These are phyloP conservation scores for Standfussiana lucernea DNA, from an alignment of 2,888 invertebrate genomes.

Conservation along the genomic window DNA sequence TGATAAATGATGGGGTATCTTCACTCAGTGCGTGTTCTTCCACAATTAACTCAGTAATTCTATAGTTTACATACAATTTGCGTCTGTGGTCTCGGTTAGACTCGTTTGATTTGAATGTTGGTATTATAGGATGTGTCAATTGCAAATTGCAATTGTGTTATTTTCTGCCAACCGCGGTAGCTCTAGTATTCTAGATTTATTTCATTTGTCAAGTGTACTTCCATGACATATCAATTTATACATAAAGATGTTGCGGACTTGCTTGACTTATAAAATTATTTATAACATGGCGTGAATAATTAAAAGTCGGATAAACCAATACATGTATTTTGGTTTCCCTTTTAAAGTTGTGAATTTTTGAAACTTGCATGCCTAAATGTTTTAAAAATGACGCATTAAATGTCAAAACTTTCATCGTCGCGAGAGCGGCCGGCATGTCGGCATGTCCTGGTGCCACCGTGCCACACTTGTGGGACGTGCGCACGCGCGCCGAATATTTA, in stretches of 20 bases:
- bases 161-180: constrained; percentile 13
- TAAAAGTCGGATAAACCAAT: neutral
- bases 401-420: constrained; percentile 66
- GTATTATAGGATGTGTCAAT: constrained; percentile 27
- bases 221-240: neutral
- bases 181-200: constrained; percentile 1
- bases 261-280: neutral
- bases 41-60: constrained; percentile 36
- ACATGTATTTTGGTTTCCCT: constrained; percentile 14
- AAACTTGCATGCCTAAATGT: constrained; percentile 3
- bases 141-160: too few species aligned
- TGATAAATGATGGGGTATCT: constrained; percentile 33
- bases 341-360: neutral
- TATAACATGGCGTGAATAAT: neutral
- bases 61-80: constrained; percentile 18
- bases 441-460: constrained; percentile 71
- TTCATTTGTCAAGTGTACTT: neutral
- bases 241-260: too few species aligned
- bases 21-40: constrained; percentile 31
- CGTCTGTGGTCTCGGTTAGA: constrained; percentile 5
- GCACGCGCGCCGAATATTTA: constrained; percentile 66
- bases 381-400: constrained; percentile 59
- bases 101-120: constrained; percentile 11
- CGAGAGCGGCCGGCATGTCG: constrained; percentile 36
- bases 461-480: constrained; percentile 65